phyloP scores from a whole-genome alignment of 2,113 vertebrate species.

The Ammodramus savannarum region DNA sequence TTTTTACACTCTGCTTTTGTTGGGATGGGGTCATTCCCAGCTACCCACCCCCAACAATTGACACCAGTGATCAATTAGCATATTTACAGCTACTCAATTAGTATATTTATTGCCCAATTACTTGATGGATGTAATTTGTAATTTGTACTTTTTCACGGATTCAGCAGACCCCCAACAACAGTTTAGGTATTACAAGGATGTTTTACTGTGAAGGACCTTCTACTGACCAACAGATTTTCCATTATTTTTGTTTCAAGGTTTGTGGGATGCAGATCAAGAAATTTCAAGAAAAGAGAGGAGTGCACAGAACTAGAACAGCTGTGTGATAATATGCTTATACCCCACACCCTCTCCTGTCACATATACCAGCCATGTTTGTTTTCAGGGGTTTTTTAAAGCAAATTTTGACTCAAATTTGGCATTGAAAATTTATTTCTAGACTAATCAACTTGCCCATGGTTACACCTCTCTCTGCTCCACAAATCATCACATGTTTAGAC shows the following conservation, averaged over 20 bases:
- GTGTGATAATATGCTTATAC: not conserved
- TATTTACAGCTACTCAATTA: not conserved
- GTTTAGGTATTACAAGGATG: no score
- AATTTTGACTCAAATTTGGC: not conserved
- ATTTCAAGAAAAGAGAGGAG: not conserved
- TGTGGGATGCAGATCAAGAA: not conserved
- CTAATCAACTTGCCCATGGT: not conserved
- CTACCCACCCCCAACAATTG: not conserved
- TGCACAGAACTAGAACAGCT: not conserved
- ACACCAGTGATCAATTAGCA: not conserved
- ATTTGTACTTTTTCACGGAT: not conserved
- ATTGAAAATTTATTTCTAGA: not conserved
- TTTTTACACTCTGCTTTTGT: not conserved
- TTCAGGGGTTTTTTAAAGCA: not conserved
- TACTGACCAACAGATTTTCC: not conserved
- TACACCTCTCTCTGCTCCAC: not conserved
- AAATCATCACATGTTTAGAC: not conserved
- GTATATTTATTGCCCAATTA: not conserved
- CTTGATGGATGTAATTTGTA: not conserved
- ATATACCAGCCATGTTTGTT: not conserved
- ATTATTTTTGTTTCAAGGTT: not conserved
- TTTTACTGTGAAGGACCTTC: not conserved
- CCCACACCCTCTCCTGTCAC: not conserved
- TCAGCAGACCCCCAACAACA: not conserved
- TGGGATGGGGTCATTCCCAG: not conserved